A percentile compares a stretch with the other conserved stretches of the same genome.
These are phyloP conservation scores for Sarcophaga bullata DNA, from an alignment of 1,140 invertebrate genomes.

Conservation along the genomic window DNA sequence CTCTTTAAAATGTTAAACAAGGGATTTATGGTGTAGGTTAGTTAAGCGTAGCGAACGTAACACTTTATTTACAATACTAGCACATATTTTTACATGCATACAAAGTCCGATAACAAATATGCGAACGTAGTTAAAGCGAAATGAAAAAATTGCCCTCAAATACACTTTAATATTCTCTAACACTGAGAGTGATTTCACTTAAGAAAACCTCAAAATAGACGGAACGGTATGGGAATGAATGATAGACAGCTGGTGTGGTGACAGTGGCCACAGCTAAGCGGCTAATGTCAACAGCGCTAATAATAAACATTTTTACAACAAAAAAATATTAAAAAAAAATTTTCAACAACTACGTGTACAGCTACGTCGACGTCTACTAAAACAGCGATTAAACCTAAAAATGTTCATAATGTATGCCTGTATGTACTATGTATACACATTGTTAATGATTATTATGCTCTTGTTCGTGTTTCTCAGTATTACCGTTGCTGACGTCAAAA, in stretches of 20 bases:
- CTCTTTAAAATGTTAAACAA: not conserved
- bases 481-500: not conserved
- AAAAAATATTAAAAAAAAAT: not conserved
- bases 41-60: not conserved
- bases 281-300: not conserved
- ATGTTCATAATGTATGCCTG: too few species aligned
- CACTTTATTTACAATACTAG: not conserved
- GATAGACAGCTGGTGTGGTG: conserved; percentile 22
- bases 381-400: not conserved
- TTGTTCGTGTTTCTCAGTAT: too few species aligned
- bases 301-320: not conserved
- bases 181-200: too few species aligned
- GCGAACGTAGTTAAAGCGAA: not conserved
- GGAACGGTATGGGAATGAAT: not conserved
- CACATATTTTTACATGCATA: too few species aligned
- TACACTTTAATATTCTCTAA: too few species aligned
- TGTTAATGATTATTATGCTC: not conserved
- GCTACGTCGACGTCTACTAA: not conserved
- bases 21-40: conserved; percentile 23
- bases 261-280: not conserved
- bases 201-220: not conserved
- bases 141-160: not conserved
- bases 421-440: not conserved
- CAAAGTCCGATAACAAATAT: too few species aligned
- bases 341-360: not conserved